Base-by-base conservation (phyloP, 2,888 invertebrate species). In the Melanophora roralis region DNA sequence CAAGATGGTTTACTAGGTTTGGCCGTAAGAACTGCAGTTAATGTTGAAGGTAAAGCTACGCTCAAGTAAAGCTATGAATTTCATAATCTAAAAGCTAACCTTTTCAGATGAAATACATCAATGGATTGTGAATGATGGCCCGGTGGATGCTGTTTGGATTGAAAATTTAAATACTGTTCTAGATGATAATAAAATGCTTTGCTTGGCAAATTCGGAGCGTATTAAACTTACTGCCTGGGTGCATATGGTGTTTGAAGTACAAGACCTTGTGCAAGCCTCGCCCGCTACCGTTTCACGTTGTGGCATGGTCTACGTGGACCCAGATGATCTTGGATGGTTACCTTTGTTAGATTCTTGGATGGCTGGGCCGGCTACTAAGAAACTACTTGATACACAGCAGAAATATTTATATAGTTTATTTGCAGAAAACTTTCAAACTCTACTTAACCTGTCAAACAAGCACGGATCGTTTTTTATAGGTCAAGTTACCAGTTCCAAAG, bases 151-250 rank as follows among this genome's bases (percentile, higher is more conserved):
- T 0, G 94, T 97, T 19, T 97, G 97, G 97, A 97, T 97, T 81
- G 97, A 97, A 89, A 97, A 97, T 87, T 93, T 97, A 93, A 97
- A 97, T 89, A 96, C 97, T 0, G 97, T 97, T 0, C 91, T 97
- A 6, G 97, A 97, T 86, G 97, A 97, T 86, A 97, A 97, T 88
- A 97, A 97, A 90, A 96, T 97, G 96, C 89, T 97, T 40, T 97
- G 97, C 85, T 91, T 97, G 40, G 96, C 97, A 1, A 97, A 97
- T 91, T 96, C 96, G 0, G 97, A 96, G 89, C 92, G 96, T 78
- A 97, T 97, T 81, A 97, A 97, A 89, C 92, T 97, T 27, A 96
- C 97, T 0, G 94, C 95, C 0, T 96, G 94, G 90, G 95, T 97
- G 0, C 96, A 96, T 85, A 96, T 97, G 96, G 89, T 97, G 19